These are phyloP conservation scores for Heliconius cydno DNA, from an alignment of 2,888 invertebrate species.

Conservation along the genomic window DNA sequence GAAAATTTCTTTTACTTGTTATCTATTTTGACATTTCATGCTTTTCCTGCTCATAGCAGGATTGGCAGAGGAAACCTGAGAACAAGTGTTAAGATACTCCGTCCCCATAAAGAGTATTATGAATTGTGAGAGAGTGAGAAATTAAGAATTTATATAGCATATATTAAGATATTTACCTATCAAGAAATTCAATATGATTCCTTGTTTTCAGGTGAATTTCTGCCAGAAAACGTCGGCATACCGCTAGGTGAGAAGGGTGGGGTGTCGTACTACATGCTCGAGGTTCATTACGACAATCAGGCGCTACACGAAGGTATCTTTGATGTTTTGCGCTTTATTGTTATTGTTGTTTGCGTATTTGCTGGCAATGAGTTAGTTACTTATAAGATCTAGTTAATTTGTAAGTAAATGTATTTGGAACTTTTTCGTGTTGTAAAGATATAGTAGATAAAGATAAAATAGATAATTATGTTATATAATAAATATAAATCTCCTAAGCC, in stretches of 20 bases:
- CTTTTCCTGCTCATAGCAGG: too few relatives aligned
- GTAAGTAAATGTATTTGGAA: too few relatives aligned
- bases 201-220: slow-evolving; percentile 88
- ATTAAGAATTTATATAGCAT: too few relatives aligned
- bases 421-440: too few relatives aligned
- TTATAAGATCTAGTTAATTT: background rate
- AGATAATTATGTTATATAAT: too few relatives aligned
- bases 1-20: background rate
- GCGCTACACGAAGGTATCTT: slow-evolving; percentile 81
- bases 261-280: slow-evolving; percentile 93
- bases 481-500: too few relatives aligned
- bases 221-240: slow-evolving; percentile 92
- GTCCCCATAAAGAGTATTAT: too few relatives aligned
- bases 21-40: background rate
- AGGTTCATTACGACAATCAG: slow-evolving; percentile 95
- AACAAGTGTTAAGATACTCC: too few relatives aligned
- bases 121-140: too few relatives aligned
- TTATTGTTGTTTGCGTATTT: background rate
- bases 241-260: slow-evolving; percentile 89
- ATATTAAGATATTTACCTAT: slow-evolving; percentile 3
- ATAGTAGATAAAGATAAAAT: too few relatives aligned
- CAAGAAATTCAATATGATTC: slow-evolving; percentile 1
- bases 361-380: background rate
- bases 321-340: slow-evolving; percentile 17
- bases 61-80: too few relatives aligned